Evolutionary conservation across 2,113 vertebrate genomes (phyloP).

Genomic region (Psephotus haematonotus): DNA sequence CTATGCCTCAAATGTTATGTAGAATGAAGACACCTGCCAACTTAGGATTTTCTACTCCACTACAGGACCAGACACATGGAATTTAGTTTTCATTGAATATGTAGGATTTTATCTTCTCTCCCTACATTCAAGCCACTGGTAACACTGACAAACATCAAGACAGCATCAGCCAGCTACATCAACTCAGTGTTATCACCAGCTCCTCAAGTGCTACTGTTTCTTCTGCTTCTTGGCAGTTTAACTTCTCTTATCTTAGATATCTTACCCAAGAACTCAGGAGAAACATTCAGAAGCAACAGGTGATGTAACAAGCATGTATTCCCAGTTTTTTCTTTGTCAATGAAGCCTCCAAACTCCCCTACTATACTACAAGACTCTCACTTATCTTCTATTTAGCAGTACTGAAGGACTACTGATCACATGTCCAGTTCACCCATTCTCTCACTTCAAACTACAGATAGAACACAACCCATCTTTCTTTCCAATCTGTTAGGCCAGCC

Average conservation of each 20-base stretch:
- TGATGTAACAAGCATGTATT: not conserved
- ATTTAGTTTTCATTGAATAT: not conserved
- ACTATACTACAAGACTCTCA: not conserved
- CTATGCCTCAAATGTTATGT: fast-evolving
- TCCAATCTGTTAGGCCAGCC: not conserved
- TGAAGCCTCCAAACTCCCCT: not conserved
- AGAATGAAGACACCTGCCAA: not conserved
- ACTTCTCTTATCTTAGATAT: not conserved
- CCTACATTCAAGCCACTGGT: not conserved
- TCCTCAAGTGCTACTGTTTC: not conserved
- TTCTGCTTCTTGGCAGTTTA: not conserved
- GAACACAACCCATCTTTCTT: not conserved
- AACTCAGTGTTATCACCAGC: not conserved
- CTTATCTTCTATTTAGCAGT: not conserved
- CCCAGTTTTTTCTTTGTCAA: not conserved
- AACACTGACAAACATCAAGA: not conserved
- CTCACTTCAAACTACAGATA: not conserved
- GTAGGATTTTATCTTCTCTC: not conserved
- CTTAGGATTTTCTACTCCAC: not conserved
- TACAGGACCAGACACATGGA: not conserved
- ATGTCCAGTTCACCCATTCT: not conserved
- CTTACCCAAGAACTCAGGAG: not conserved
- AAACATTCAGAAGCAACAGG: not conserved
- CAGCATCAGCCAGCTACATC: not conserved
- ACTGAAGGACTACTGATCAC: not conserved